Conservation (phyloP, 2,888 invertebrate species). For the Diloba caeruleocephala region DNA sequence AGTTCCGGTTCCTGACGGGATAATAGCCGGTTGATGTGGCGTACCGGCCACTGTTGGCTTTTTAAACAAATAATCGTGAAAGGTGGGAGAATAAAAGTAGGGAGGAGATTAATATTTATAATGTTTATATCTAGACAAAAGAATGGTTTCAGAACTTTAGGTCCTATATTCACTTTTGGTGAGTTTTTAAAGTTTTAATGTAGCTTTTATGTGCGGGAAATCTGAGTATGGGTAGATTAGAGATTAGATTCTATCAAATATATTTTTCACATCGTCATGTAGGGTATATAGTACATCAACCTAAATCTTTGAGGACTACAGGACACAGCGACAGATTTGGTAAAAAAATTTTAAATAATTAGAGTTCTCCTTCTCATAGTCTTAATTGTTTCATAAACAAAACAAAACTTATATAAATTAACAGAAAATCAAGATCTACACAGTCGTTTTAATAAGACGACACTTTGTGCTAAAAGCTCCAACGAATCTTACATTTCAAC, state of each 20-base stretch:
- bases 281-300: too few relatives aligned
- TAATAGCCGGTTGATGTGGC: constrained; percentile 61
- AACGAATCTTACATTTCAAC: constrained; percentile 55
- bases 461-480: constrained; percentile 41
- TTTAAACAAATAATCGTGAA: constrained; percentile 52
- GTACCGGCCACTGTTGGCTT: constrained; percentile 38
- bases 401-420: constrained; percentile 26
- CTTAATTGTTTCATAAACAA: background rate
- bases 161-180: too few relatives aligned
- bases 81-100: constrained; percentile 12
- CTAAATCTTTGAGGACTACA: too few relatives aligned
- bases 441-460: constrained; percentile 24
- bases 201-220: too few relatives aligned
- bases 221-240: too few relatives aligned
- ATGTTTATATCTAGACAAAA: too few relatives aligned
- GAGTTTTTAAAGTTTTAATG: too few relatives aligned
- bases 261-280: too few relatives aligned
- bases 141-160: background rate
- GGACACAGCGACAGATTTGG: too few relatives aligned
- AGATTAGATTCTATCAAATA: too few relatives aligned
- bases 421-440: constrained; percentile 20
- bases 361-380: too few relatives aligned
- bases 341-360: too few relatives aligned
- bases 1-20: constrained; percentile 65
- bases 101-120: background rate